Evolutionary conservation across 2,888 invertebrate species (phyloP).

Genomic region (Nycteola revayana): DNA sequence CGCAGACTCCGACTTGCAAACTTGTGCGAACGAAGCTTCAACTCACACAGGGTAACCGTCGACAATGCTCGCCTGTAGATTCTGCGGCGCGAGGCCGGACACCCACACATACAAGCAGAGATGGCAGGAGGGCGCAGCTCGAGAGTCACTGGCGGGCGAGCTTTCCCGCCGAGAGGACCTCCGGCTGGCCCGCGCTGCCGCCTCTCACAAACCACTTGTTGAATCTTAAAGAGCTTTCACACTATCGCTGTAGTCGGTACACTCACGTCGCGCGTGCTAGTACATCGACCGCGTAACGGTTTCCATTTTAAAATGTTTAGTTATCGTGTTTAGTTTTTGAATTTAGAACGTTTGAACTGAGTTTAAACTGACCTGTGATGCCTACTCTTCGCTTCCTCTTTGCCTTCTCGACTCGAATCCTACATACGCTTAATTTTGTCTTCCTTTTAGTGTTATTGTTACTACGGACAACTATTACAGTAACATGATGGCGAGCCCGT

Average conservation of each 20-base stretch:
- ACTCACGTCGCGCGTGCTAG: conserved; percentile 54
- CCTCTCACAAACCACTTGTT: conserved; percentile 73
- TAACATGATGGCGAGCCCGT: conserved; percentile 51
- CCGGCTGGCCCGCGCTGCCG: conserved; percentile 57
- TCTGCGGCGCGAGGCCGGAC: conserved; percentile 27
- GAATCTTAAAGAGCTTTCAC: conserved; percentile 62
- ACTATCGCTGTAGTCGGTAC: conserved; percentile 48
- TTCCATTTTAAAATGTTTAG: conserved; percentile 22
- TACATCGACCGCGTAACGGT: conserved; percentile 29
- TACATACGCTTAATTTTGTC: conserved; percentile 57
- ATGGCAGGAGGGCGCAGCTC: conserved; percentile 40
- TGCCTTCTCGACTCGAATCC: conserved; percentile 51
- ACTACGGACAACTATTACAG: conserved; percentile 57
- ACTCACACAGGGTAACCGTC: conserved; percentile 24
- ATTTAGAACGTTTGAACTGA: conserved; percentile 27
- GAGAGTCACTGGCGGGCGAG: conserved; percentile 72
- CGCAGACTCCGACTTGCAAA: conserved; percentile 23
- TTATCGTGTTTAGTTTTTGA: conserved; percentile 26
- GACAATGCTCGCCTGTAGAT: conserved; percentile 33
- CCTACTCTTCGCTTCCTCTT: conserved; percentile 61
- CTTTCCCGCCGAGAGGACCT: conserved; percentile 71
- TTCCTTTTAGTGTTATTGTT: conserved; percentile 67
- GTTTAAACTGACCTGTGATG: conserved; percentile 63
- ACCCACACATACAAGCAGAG: conserved; percentile 38
- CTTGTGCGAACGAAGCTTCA: conserved; percentile 21